Conservation (phyloP, 2,113 vertebrate species). For the Pluvialis apricaria region DNA sequence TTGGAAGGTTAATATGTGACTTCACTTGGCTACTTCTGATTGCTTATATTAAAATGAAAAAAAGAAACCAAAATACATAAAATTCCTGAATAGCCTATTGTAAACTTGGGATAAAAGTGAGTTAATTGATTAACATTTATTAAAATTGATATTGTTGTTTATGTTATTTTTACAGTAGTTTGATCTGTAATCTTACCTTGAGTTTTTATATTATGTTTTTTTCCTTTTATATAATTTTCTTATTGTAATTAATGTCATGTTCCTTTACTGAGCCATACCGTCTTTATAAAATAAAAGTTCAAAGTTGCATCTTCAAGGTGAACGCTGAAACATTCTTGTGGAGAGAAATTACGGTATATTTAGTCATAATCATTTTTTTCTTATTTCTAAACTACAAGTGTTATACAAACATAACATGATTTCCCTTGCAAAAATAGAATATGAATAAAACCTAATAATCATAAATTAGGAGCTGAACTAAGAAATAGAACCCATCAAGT, state of each 20-base stretch:
- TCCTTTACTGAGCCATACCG: not conserved
- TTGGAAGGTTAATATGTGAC: not conserved
- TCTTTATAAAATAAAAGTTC: not conserved
- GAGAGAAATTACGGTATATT: not conserved
- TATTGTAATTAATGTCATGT: not conserved
- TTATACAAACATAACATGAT: not conserved
- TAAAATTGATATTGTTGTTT: not conserved
- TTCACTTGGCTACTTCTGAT: not conserved
- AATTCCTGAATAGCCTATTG: not conserved
- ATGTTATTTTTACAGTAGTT: not conserved
- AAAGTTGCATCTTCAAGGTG: not conserved
- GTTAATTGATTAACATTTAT: not conserved
- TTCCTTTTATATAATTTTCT: not conserved
- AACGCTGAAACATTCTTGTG: not conserved
- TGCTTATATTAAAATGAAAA: not conserved
- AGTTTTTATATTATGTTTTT: not conserved
- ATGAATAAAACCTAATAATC: not conserved
- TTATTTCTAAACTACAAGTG: not conserved
- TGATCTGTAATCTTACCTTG: not conserved
- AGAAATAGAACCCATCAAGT: not conserved
- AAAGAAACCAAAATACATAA: not conserved
- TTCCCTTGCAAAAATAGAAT: not conserved
- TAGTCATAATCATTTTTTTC: not conserved
- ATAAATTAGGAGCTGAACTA: not conserved
- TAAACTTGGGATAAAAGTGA: not conserved